These are phyloP conservation scores for Euura lappo DNA, from an alignment of 1,140 invertebrate genomes.

Conservation along the genomic window DNA sequence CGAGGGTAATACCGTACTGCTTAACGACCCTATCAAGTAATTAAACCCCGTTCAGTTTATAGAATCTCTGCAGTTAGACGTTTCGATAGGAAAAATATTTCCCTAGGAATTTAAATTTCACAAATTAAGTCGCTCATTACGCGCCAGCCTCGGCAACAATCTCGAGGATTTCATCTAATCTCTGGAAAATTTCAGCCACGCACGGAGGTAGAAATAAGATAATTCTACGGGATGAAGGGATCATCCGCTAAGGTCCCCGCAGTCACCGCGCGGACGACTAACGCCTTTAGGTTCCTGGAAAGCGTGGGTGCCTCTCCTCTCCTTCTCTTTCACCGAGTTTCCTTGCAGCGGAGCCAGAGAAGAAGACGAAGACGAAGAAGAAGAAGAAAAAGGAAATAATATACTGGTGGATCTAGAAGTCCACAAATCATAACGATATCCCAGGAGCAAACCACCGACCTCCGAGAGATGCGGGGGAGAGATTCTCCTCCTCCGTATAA, in stretches of 20 bases:
- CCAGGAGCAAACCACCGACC: not conserved
- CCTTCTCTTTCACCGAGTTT: not conserved
- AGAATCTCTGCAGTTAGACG: too few species aligned
- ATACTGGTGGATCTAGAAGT: not conserved
- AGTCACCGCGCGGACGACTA: not conserved
- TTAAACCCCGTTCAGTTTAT: too few species aligned
- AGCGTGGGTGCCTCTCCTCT: not conserved
- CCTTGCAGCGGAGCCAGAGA: not conserved
- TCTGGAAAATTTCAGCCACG: too few species aligned
- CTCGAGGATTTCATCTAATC: too few species aligned
- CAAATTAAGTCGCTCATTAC: conserved; percentile 5
- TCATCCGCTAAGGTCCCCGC: too few species aligned
- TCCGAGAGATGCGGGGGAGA: not conserved
- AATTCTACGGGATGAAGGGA: too few species aligned
- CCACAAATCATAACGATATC: conserved; percentile 2
- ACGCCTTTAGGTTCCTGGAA: not conserved
- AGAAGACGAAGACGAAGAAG: not conserved
- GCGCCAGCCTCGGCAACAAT: not conserved
- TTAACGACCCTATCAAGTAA: too few species aligned
- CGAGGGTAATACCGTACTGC: too few species aligned
- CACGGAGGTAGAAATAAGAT: too few species aligned
- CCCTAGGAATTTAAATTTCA: not conserved
- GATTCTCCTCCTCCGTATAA: not conserved
- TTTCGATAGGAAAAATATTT: too few species aligned
- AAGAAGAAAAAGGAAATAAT: not conserved